Base-by-base conservation (phyloP, 2,113 vertebrate genomes). In the Aphyosemion australe region DNA sequence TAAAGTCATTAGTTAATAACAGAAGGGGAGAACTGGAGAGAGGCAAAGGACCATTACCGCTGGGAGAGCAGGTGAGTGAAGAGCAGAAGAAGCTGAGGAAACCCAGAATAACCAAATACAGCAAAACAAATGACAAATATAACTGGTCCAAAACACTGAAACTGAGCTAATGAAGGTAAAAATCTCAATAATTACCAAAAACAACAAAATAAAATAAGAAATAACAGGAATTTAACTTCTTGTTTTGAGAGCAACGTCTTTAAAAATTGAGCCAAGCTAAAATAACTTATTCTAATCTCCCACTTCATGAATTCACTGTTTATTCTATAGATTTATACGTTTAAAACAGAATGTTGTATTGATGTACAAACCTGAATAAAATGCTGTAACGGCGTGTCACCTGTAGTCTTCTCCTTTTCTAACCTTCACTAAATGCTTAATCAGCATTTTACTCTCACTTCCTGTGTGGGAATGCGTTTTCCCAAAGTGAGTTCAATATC, bases 341-440 rank as follows among this genome's bases (percentile, higher is more conserved):
- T 19, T 37, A 26, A 2, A 26, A 2, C 26, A 26, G 26, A 26
- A 26, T 5, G 26, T 14, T 45, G 61, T 39, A 46, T 31, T 15
- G 37, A 54, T 61, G 8, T 31, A 21, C 39, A n/a, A 12, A 49
- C 0, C 13, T 32, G 18, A 32, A 48, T n/a, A 34, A 66, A 66
- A 48, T 12, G 56, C 46, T 56, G 64, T 67, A 19, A 61, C 71
- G 55, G 19, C 42, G 51, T 39, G 14, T 77, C 65, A 78, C 51
- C 52, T 77, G 37, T 57, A 48, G 52, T 69, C 43, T 48, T 77
- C 48, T 76, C 53, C 63, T 74, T 72, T 86, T 43, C 79, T 72
- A 84, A 86, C 82, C 81, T 92, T 89, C 81, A 77, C 63, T 80
- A 80, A 87, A 83, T 83, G 88, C 88, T 88, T 88, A 80, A 90